Base-by-base conservation (phyloP, 2,888 invertebrate genomes). In the Drosophila anceps region DNA sequence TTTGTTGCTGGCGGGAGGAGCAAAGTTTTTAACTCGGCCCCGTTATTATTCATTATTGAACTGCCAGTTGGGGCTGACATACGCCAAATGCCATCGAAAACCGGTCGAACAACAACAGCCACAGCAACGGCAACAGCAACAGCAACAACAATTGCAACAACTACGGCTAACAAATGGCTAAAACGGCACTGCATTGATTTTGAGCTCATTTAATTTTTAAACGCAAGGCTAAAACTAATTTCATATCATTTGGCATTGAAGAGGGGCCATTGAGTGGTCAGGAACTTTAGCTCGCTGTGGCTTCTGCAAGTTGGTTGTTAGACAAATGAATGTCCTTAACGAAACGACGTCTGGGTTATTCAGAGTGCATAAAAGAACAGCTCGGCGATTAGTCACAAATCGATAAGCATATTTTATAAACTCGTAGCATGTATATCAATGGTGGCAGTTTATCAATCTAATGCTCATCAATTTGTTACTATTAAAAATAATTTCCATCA, bases 41-140 rank as follows among this genome's bases (percentile, higher is more conserved):
- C 78, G 84, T 86, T 84, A 84, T 84, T 84, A 84, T 88, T 85
- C 89, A 88, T 88, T 87, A 86, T 85, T 79, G 89, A 85, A 87
- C 82, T 88, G 87, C 81, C 86, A 86, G 86, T 85, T 85, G 83
- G 73, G 62, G 58, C 86, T 82, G 88, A 85, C 88, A 82, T 79
- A 82, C 83, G 82, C 74, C 82, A 79, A 87, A 87, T 70, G 82
- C 77, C 82, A 82, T 67, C 53, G 68, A 58, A 64, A 73, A 68
- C 43, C 55, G 55, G 55, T 53, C 68, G 58, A 51, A 10, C n/a
- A 46, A 12, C 27, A 46, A 44, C 27, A 53, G 31, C 57, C 44
- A 24, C 79, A 69, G 75, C 57, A 53, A 15, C 41, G 55, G 37
- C 20, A 53, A 15, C 41, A 59, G 37, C 20, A 43, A 53, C 53